phyloP scores from a whole-genome alignment of 2,113 vertebrate species.

The Pao palembangensis region DNA sequence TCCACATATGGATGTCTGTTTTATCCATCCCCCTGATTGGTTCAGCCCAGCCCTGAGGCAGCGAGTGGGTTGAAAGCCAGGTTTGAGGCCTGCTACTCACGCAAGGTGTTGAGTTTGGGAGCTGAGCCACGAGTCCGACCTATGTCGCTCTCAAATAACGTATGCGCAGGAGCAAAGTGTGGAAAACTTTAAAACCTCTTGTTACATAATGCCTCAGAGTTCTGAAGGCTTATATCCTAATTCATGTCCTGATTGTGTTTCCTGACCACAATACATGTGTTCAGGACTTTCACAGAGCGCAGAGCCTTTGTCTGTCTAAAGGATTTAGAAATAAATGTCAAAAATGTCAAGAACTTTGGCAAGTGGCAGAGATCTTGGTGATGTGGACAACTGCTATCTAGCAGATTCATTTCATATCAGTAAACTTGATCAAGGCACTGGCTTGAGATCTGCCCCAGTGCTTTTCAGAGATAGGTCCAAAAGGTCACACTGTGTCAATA shows the following conservation, averaged over 20 bases:
- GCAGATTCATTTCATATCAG: no score
- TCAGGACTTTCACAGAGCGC: no score
- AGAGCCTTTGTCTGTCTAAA: no score
- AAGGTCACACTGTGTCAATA: no score
- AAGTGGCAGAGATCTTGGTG: no score
- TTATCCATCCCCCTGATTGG: constrained; percentile 48
- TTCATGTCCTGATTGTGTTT: constrained; percentile 40
- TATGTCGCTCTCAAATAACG: constrained; percentile 31
- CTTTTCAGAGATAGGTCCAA: no score
- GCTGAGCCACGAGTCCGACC: constrained; percentile 63
- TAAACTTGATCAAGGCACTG: no score
- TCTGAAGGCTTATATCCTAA: constrained; percentile 14
- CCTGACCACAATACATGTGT: no score
- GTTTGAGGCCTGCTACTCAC: constrained; percentile 45
- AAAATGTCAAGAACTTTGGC: no score
- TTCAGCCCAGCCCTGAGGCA: constrained; percentile 37
- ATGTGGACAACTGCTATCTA: no score
- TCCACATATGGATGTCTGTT: constrained; percentile 60
- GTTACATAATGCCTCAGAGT: constrained; percentile 28
- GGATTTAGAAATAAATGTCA: no score
- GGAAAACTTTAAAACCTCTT: constrained; percentile 1
- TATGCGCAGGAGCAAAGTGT: constrained; percentile 21
- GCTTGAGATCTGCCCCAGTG: no score
- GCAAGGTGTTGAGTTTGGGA: constrained; percentile 65
- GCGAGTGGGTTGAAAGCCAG: constrained; percentile 17